Conservation (phyloP, 2,888 invertebrate genomes). For the Notodonta ziczac region DNA sequence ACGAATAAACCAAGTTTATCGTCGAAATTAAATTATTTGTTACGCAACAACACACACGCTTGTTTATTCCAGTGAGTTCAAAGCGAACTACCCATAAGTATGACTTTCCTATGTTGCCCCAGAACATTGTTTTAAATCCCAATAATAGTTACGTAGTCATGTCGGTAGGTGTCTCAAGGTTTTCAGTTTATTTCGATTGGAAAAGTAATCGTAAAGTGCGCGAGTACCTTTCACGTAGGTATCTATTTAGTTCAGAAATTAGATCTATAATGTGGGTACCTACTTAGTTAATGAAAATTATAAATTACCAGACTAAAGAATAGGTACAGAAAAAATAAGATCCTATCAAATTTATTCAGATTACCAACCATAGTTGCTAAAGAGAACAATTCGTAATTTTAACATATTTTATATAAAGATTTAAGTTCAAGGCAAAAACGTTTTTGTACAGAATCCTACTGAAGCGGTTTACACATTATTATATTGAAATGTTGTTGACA, state of each 20-base stretch:
- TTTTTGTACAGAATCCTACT: not conserved
- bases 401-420: not conserved
- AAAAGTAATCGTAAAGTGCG: not conserved
- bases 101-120: too few species aligned
- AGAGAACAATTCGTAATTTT: not conserved
- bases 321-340: too few species aligned
- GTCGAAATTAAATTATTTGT: conserved; percentile 23
- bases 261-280: too few species aligned
- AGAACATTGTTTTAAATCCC: not conserved
- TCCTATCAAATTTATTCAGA: too few species aligned
- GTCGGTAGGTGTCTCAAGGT: not conserved
- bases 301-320: too few species aligned
- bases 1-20: conserved; percentile 32
- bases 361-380: not conserved
- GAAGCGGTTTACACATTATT: conserved; percentile 3
- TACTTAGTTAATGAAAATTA: too few species aligned
- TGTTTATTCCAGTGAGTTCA: conserved; percentile 12
- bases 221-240: not conserved
- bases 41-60: conserved; percentile 19
- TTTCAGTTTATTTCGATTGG: not conserved
- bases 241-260: too few species aligned
- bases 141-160: not conserved
- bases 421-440: not conserved
- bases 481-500: conserved; percentile 26
- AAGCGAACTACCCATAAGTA: too few species aligned